Evolutionary conservation across 1,140 invertebrate species (phyloP).

Genomic region (Hestina assimilis): DNA sequence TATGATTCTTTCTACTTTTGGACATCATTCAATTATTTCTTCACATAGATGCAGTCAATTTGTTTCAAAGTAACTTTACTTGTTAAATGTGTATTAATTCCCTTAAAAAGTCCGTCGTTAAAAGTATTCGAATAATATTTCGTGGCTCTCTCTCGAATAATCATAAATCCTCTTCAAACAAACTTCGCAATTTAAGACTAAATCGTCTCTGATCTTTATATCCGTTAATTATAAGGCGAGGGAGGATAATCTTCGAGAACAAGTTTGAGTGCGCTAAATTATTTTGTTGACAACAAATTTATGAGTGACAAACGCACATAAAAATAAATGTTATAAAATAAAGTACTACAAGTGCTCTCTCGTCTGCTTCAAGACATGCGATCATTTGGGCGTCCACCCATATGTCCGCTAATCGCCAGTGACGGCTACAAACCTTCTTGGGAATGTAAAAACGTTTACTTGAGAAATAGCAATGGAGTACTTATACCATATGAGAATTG

Average conservation of each 20-base stretch:
- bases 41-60: background rate
- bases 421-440: constrained; percentile 31
- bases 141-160: background rate
- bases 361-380: constrained; percentile 33
- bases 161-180: constrained; percentile 6
- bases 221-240: constrained; percentile 20
- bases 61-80: background rate
- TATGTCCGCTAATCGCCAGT: constrained; percentile 25
- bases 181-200: constrained; percentile 4
- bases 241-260: constrained; percentile 5
- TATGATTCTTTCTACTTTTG: too few relatives aligned
- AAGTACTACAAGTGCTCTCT: constrained; percentile 33
- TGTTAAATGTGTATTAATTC: background rate
- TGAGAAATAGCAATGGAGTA: constrained; percentile 30
- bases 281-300: too few relatives aligned
- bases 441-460: constrained; percentile 19
- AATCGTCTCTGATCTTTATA: constrained; percentile 22
- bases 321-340: too few relatives aligned
- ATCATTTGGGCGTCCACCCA: constrained; percentile 11
- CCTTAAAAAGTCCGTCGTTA: background rate
- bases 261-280: background rate
- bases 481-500: constrained; percentile 32
- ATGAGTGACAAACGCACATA: too few relatives aligned
- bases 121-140: background rate
- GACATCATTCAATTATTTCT: background rate